Percentiles rank a stretch among this genome's conserved stretches.
Conservation (phyloP, 2,888 invertebrate genomes). For the Sussaba pulchella region DNA sequence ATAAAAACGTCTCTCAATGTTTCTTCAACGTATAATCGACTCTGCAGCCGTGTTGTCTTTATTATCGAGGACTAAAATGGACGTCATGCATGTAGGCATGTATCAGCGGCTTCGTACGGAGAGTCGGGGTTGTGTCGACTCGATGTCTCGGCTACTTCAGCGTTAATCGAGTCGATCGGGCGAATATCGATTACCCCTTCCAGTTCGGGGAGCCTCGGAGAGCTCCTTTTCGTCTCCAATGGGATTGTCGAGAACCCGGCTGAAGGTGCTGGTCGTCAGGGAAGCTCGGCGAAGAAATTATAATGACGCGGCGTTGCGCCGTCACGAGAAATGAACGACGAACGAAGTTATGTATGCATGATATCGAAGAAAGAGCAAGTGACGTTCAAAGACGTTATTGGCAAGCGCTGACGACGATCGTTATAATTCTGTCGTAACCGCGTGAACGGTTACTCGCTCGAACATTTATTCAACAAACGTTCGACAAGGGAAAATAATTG, state of each 20-base stretch:
- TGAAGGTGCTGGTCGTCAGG: slow-evolving; percentile 12
- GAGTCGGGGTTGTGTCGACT: slow-evolving; percentile 13
- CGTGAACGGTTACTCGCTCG: slow-evolving; percentile 30
- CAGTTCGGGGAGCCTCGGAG: slow-evolving; percentile 19
- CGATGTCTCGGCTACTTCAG: slow-evolving; percentile 42
- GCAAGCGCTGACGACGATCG: slow-evolving; percentile 51
- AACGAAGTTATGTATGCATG: slow-evolving; percentile 31
- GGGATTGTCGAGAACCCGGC: slow-evolving; percentile 28
- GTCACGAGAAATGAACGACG: slow-evolving; percentile 5
- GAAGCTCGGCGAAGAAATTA: slow-evolving; percentile 47
- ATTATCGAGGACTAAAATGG: slow-evolving; percentile 28
- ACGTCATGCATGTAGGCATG: slow-evolving; percentile 21
- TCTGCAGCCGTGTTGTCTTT: too few relatives aligned
- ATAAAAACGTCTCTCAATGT: slow-evolving; percentile 11
- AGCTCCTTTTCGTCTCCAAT: slow-evolving; percentile 35
- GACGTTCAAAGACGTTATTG: slow-evolving; percentile 52
- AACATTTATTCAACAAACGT: slow-evolving; percentile 34
- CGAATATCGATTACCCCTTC: slow-evolving; percentile 61
- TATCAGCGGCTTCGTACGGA: slow-evolving; percentile 28
- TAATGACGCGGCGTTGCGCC: slow-evolving; percentile 49
- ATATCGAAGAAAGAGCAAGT: slow-evolving; percentile 37
- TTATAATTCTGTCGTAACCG: slow-evolving; percentile 52
- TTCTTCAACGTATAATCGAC: slow-evolving; percentile 22
- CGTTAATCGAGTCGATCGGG: slow-evolving; percentile 60
- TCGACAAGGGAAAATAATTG: slow-evolving; percentile 52